phyloP scores from a whole-genome alignment of 2,797 vertebrate species.

The Enoplosus armatus region DNA sequence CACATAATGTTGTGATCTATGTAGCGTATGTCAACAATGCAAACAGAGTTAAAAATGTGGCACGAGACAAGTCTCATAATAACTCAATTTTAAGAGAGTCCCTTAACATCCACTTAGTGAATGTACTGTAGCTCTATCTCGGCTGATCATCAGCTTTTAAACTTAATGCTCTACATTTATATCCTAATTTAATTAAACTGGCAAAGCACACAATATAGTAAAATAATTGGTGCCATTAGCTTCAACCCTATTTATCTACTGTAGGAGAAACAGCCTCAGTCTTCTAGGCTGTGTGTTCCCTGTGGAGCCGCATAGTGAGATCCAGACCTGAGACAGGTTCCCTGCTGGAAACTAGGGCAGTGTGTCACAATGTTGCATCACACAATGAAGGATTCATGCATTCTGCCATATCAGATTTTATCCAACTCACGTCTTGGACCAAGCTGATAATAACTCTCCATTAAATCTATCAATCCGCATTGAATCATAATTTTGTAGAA shows the following conservation, averaged over 20 bases:
- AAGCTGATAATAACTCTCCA: conserved; percentile 44
- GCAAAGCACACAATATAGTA: background rate
- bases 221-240: conserved; percentile 7
- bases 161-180: conserved; percentile 5
- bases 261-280: background rate
- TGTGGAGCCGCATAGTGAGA: conserved; percentile 23
- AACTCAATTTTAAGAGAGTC: no score
- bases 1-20: no score
- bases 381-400: conserved; percentile 47
- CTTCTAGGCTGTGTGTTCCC: conserved; percentile 10
- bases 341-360: conserved; percentile 74
- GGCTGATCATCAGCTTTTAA: background rate
- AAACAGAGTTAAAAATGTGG: background rate
- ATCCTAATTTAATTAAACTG: conserved; percentile 10
- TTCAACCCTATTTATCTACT: conserved; percentile 11
- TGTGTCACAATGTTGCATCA: conserved; percentile 76
- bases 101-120: conserved; percentile 1
- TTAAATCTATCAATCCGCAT: conserved; percentile 60
- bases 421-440: conserved; percentile 38
- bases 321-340: conserved; percentile 63
- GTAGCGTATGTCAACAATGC: background rate
- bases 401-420: conserved; percentile 63
- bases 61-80: no score
- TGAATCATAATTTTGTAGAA: conserved; percentile 49
- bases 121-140: background rate